Base-by-base conservation (phyloP, 2,888 invertebrate species). In the Tetranychus truncatus region DNA sequence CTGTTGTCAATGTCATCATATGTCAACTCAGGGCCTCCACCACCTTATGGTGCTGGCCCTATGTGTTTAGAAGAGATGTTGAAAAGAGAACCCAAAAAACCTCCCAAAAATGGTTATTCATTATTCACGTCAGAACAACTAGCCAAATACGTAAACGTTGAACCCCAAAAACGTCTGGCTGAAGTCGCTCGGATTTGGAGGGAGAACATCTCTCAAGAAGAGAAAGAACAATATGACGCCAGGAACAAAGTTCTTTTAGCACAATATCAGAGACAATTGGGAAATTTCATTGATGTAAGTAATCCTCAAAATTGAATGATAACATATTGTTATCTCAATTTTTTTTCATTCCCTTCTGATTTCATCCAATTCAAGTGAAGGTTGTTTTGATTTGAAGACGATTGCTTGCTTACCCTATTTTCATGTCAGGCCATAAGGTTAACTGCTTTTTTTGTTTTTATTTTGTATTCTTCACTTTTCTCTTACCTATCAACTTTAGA, bases 51-150 rank as follows among this genome's bases (percentile, higher is more conserved):
- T n/a, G 21, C 65, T 20, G 69, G 45, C 6, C 65, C 74, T 11
- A 44, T 44, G 55, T 11, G 65, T 21, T 46, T 65, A n/a, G 69
- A 71, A 21, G 77, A 77, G 18, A 74, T 80, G 20, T 80, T 79
- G 73, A 80, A 80, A 74, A 80, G 81, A 45, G 84, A 84, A 80
- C 85, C 84, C 8, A 81, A 81, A 77, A 83, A 82, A 77, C 84
- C 84, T 44, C 84, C 84, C 66, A 81, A 81, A 67, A 78, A 78
- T 73, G 78, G 79, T 66, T 79, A 79, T 74, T 74, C 77, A n/a
- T 74, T 79, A 55, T 79, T 75, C 73, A 78, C 78, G 4, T 76
- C 78, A 4, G 79, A 79, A 73, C 72, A 77, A 74, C 66, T 79
- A 67, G 74, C 76, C 6, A 78, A 78, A 74, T 67, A 77, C 20